These are phyloP conservation scores for Holacanthus passer DNA, from an alignment of 2,113 vertebrate genomes.

Conservation along the genomic window DNA sequence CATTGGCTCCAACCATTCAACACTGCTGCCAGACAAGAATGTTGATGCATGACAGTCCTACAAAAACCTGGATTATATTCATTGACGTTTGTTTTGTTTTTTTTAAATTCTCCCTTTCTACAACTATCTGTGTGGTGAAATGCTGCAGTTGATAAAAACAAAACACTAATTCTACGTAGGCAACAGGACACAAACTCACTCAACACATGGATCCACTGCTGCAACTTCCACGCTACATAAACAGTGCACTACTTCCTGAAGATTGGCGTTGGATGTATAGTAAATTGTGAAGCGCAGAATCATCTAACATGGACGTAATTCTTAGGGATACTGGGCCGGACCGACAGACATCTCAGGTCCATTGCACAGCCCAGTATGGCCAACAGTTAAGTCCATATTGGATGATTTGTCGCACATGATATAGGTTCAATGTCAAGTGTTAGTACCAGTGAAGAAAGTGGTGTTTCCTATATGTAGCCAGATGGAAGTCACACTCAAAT, in stretches of 20 bases:
- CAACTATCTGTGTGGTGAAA: not conserved
- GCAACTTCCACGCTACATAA: not conserved
- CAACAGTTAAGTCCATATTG: not conserved
- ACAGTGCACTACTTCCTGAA: not conserved
- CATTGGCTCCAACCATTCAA: not conserved
- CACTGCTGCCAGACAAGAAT: not conserved
- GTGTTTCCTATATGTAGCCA: not conserved
- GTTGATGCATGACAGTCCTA: not conserved
- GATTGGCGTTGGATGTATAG: not conserved
- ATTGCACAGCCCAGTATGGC: not conserved
- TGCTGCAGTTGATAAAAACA: not conserved
- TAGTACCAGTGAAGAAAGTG: not conserved
- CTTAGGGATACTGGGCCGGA: not conserved
- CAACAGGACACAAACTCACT: no score
- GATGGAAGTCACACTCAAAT: no score
- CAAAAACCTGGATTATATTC: not conserved
- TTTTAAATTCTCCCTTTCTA: not conserved
- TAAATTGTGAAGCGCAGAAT: not conserved
- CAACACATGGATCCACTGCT: not conserved
- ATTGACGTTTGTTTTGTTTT: not conserved
- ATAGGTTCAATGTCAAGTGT: not conserved
- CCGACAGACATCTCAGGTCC: not conserved
- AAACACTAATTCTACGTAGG: no score
- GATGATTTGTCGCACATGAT: not conserved
- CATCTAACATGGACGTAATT: not conserved